Base-by-base conservation (phyloP, 1,140 invertebrate species). In the Drosophila paulistorum region DNA sequence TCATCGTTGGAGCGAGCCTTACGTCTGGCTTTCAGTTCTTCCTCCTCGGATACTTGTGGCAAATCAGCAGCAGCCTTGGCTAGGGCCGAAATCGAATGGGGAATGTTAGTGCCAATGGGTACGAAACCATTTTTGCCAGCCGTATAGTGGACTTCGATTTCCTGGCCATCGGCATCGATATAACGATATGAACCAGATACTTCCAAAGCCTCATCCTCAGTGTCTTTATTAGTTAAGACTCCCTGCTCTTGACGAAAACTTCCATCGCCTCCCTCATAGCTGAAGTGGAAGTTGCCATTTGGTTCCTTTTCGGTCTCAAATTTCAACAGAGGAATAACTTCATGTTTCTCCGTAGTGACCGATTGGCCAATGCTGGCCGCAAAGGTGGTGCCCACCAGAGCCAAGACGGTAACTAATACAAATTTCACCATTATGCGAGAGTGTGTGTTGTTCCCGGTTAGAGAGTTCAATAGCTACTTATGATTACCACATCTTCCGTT, bases 71-170 rank as follows among this genome's bases (percentile, higher is more conserved):
- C 90, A 5, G 85, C 76, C 70, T 77, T 71, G 48, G 90, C 90
- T 41, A 77, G 20, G 0, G 39, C 62, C 7, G 78, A 68, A 39
- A 92, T 92, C 65, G 84, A 90, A 91, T 23, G 48, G 9, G 93
- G 94, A 62, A 95, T 92, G 74, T 94, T 94, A 48, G 93, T 94
- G 23, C 94, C 94, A 14, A 91, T 72, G 65, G 95, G 93, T 14
- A 93, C 90, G 84, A 95, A 95, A 37, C 95, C 95, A 69, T 95
- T 95, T 77, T 95, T 94, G 77, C 95, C 95, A 41, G 95, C 95
- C 0, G 93, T 94, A 78, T 94, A 94, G 77, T 93, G 92, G 6
- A 97, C 95, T 77, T 94, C 94, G 74, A 96, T 94, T 13, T 94
- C 93, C 74, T 95, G 92, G 51, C 96, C 96, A 80, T 96, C 95